Evolutionary conservation across 2,888 invertebrate genomes (phyloP), one percentile per base, ranked within the genome.

Genomic region (Habroteleia sp.): DNA sequence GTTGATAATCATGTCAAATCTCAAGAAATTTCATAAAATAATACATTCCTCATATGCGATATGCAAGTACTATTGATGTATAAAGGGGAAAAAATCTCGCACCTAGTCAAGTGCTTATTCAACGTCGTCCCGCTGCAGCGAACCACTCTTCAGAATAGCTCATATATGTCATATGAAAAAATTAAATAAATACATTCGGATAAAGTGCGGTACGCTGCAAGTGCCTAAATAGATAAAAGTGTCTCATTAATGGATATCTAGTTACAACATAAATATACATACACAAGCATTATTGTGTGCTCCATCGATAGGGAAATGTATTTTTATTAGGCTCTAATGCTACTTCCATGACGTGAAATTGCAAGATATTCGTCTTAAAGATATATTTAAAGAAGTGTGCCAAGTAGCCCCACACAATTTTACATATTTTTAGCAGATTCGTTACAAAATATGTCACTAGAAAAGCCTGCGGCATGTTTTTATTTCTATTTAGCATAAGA

Each of bases 201-300:
- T 33, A 29, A 41, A 50, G 14, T 17, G 77, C 60, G 80, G 78
- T 74, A 82, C 80, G 81, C 82, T 84, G 83, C 83, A 81, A 81
- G 78, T 81, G 80, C 77, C 77, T 77, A 68, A 77, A 56, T 79
- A 77, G 48, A 66, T 60, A 80, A 77, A 77, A 76, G 80, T 80
- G 66, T 78, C 79, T 80, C 23, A 77, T 83, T 83, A 83, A 83
- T 84, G 81, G 80, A 83, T 83, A 85, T 84, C 86, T 87, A 87
- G 83, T 83, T 83, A 87, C 87, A 87, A 87, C 87, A 87, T 85
- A 87, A 86, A 86, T 87, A 87, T 87, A 87, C 87, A 87, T 87
- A 87, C 86, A 87, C 87, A 87, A 87, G 87, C 87, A 87, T 87
- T n/a, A n/a, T n/a, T 85, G 81, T 86, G 87, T 86, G 87, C 84